phyloP scores from a whole-genome alignment of 92 coral and sea anemone species.

The Umimayanthus chanpuru region DNA sequence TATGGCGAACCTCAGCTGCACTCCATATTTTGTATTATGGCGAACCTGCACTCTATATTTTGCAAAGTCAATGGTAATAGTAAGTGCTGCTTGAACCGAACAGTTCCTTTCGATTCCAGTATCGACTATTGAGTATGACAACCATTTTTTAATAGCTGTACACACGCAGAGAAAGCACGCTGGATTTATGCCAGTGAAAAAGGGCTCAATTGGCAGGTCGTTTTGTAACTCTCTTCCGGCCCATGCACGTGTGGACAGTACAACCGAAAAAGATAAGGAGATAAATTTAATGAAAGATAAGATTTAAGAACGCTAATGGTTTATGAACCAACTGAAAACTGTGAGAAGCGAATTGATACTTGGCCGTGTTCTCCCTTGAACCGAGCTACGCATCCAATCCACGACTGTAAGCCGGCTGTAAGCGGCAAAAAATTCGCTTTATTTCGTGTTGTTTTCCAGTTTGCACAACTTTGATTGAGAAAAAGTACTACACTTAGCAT shows the following conservation, averaged over 20 bases:
- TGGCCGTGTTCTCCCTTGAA: neutral
- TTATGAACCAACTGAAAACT: neutral
- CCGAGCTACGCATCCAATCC: neutral
- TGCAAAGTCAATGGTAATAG: too few species aligned
- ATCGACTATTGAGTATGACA: too few species aligned
- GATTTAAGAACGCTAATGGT: neutral
- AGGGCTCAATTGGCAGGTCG: constrained; percentile 4
- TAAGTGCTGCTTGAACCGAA: too few species aligned
- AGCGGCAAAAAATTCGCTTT: neutral
- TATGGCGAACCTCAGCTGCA: too few species aligned
- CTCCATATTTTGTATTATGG: too few species aligned
- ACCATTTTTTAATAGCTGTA: too few species aligned
- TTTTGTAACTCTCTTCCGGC: neutral
- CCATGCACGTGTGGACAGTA: neutral
- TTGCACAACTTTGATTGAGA: neutral
- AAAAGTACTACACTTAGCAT: neutral
- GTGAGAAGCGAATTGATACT: neutral
- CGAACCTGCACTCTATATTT: too few species aligned
- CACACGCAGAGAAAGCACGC: neutral
- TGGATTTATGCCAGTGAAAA: neutral
- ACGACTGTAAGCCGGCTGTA: neutral
- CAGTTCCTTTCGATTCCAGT: too few species aligned
- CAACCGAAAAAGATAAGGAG: neutral
- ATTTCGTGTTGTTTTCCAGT: neutral
- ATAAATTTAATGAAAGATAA: neutral